phyloP scores from a whole-genome alignment of 2,888 invertebrate genomes.

The Melolontha melolontha region DNA sequence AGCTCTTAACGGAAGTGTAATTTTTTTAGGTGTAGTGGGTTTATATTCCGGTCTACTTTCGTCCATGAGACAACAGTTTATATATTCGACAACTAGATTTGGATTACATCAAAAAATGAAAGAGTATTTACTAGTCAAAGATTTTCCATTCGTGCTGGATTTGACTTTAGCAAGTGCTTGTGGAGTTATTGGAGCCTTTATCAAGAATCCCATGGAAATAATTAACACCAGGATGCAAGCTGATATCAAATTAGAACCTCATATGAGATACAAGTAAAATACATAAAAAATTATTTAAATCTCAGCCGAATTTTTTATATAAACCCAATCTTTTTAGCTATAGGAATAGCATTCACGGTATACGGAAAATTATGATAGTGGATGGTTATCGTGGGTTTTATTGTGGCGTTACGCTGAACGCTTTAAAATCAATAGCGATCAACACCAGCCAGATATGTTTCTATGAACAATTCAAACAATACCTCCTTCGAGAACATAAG shows the following conservation, averaged over 20 bases:
- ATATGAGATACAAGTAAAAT: conserved; percentile 19
- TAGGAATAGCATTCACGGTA: not conserved
- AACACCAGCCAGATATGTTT: conserved; percentile 22
- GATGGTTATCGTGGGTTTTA: conserved; percentile 18
- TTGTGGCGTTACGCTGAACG: conserved; percentile 1
- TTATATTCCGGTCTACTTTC: conserved; percentile 7
- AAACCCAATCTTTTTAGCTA: conserved; percentile 6
- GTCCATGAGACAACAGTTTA: conserved; percentile 13
- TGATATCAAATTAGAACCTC: conserved; percentile 23
- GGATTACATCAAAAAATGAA: conserved; percentile 24
- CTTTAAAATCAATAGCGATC: not conserved
- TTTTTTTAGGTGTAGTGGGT: conserved; percentile 1
- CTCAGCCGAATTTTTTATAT: not conserved
- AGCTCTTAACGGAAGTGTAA: not conserved
- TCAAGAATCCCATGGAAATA: conserved; percentile 31
- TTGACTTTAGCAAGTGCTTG: not conserved
- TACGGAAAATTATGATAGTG: conserved; percentile 1
- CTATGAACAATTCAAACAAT: conserved; percentile 8
- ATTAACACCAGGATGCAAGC: conserved; percentile 14
- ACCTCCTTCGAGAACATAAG: not conserved
- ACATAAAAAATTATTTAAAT: not conserved
- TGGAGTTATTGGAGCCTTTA: conserved; percentile 14
- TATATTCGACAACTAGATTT: conserved; percentile 13
- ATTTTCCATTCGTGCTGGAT: conserved; percentile 3
- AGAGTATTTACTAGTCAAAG: not conserved